Evolutionary conservation across 2,888 invertebrate genomes (phyloP), one percentile per base, ranked within the genome.

Genomic region (Cephus spinipes): DNA sequence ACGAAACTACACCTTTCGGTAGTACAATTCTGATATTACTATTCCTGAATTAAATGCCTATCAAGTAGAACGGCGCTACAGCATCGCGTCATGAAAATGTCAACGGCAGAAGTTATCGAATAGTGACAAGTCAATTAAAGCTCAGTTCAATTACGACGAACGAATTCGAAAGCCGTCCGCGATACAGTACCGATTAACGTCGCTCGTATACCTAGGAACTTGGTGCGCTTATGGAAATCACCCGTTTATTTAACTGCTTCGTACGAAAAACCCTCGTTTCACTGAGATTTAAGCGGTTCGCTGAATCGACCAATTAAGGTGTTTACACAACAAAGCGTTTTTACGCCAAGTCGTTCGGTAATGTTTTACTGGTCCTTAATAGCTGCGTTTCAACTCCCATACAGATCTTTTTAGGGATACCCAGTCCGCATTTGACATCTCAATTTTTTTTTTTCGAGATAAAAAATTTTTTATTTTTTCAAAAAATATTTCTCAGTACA

Each of bases 231-330:
- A 55, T 55, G 23, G 9, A 55, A 55, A 55, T 23, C 55, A 55
- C 55, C 55, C 23, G 55, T 55, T 55, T 55, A 55, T 55, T 23
- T 55, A 23, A 55, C 55, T 23, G 23, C 55, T 55, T 55, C 55
- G 23, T 55, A 55, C 6, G 9, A 23, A 55, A 23, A 55, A 55
- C 2, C 9, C 55, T 55, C 23, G 55, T 23, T 55, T 23, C 55
- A 23, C 9, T 55, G 23, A 55, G 55, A 55, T 55, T 55, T 23
- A 55, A 55, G 23, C 23, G 55, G 23, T 55, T 80, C 79, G 79
- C 79, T 30, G 75, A 76, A 77, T 75, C 76, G 79, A 71, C 78
- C 80, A 83, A 84, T 84, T 84, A 83, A 80, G 81, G 83, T 81
- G 79, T 82, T 81, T 83, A 80, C 79, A 31, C 79, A 82, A 79